These are phyloP conservation scores for Phrynosoma platyrhinos DNA, from an alignment of 2,113 vertebrate genomes.

Conservation along the genomic window DNA sequence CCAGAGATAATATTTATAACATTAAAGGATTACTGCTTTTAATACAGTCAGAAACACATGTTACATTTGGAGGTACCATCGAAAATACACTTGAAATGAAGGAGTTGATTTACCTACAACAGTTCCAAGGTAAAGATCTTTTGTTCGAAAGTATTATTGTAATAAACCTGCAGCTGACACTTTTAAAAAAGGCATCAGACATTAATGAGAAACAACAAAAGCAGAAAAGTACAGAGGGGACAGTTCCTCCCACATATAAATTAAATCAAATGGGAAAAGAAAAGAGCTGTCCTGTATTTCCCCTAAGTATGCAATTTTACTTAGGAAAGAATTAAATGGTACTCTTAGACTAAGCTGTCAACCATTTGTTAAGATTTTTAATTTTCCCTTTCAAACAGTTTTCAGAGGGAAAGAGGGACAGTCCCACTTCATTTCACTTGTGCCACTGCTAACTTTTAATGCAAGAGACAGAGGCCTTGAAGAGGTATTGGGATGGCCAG, in stretches of 20 bases:
- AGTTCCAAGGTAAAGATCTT: not conserved
- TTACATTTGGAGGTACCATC: not conserved
- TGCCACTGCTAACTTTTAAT: too few relatives aligned
- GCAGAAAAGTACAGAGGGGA: not conserved
- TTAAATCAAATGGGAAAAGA: not conserved
- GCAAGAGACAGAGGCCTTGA: too few relatives aligned
- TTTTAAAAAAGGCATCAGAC: not conserved
- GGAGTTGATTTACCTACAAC: not conserved
- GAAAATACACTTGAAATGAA: not conserved
- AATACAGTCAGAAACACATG: not conserved
- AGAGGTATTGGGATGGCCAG: too few relatives aligned
- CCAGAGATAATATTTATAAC: too few relatives aligned
- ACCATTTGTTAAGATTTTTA: too few relatives aligned
- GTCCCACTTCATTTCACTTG: too few relatives aligned
- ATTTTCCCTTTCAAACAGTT: too few relatives aligned
- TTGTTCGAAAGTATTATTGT: not conserved
- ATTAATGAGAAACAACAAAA: slow-evolving; percentile 15
- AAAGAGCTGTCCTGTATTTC: not conserved
- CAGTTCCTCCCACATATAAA: not conserved
- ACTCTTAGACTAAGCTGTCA: too few relatives aligned
- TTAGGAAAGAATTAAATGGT: too few relatives aligned
- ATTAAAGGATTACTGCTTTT: too few relatives aligned
- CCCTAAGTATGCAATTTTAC: not conserved
- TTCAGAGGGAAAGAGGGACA: too few relatives aligned
- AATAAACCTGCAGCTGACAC: not conserved